phyloP scores from a whole-genome alignment of 2,888 invertebrate species.

The Drosophila algonquin region DNA sequence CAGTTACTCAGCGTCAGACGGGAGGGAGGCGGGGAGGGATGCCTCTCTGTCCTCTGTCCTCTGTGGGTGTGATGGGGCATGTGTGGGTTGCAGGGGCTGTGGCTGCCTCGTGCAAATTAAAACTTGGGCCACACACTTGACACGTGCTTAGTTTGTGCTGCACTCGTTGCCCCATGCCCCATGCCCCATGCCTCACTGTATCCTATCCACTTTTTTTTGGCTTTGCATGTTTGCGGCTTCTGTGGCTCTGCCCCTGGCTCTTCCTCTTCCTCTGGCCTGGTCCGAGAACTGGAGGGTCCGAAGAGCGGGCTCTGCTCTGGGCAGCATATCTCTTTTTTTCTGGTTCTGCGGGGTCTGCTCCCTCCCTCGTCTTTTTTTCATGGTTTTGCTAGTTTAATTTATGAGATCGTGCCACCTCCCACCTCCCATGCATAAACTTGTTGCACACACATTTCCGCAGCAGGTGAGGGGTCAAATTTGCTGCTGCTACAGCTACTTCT shows the following conservation, averaged over 20 bases:
- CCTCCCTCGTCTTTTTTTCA: neutral
- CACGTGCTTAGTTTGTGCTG: conserved; percentile 71
- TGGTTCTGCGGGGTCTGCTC: conserved; percentile 18
- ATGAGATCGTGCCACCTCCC: conserved; percentile 62
- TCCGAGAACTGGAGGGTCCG: neutral
- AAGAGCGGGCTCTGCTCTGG: conserved; percentile 20
- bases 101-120: conserved; percentile 69
- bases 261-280: too few relatives aligned
- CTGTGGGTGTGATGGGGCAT: neutral
- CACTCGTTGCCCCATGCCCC: conserved; percentile 16
- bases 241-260: conserved; percentile 19
- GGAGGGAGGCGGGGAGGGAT: too few relatives aligned
- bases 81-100: conserved; percentile 8
- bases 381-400: conserved; percentile 65
- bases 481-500: neutral
- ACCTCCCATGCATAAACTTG: conserved; percentile 72
- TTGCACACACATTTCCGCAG: conserved; percentile 54
- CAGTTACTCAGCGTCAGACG: conserved; percentile 79
- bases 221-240: conserved; percentile 45
- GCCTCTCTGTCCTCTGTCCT: conserved; percentile 1
- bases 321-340: conserved; percentile 25
- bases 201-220: conserved; percentile 17
- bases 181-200: neutral
- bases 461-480: conserved; percentile 15
- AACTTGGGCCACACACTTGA: conserved; percentile 78